Conservation (phyloP, 92 coral and sea anemone species). For the Porites rus region DNA sequence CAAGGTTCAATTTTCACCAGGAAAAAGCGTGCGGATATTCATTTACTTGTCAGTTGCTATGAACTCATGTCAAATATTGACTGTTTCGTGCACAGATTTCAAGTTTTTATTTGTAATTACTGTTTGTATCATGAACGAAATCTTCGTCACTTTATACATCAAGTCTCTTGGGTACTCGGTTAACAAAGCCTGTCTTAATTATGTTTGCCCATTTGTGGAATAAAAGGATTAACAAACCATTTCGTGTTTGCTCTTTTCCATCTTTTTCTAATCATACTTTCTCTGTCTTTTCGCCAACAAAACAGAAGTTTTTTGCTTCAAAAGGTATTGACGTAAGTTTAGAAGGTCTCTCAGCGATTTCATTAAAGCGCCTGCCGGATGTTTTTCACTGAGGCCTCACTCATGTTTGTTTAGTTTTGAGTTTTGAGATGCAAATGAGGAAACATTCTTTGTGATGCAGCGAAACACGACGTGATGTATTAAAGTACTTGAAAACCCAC, state of each 20-base stretch:
- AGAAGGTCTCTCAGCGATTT: background rate
- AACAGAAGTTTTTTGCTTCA: no score
- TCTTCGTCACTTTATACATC: background rate
- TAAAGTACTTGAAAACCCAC: background rate
- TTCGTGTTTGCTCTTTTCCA: constrained; percentile 4
- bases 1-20: background rate
- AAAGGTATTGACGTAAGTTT: background rate
- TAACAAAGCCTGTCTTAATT: constrained; percentile 27
- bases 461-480: background rate
- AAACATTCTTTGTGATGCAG: background rate
- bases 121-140: constrained; percentile 3
- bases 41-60: background rate
- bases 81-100: constrained; percentile 8
- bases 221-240: constrained; percentile 15
- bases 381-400: background rate
- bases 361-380: background rate
- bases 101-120: background rate
- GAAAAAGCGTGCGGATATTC: background rate
- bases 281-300: background rate
- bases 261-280: background rate
- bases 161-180: background rate
- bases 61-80: background rate
- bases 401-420: background rate
- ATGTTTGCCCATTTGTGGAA: constrained; percentile 16
- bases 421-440: constrained; percentile 12